Evolutionary conservation across 2,888 invertebrate species (phyloP), one percentile per base, ranked within the genome.

Genomic region (Sphinx pinastri): DNA sequence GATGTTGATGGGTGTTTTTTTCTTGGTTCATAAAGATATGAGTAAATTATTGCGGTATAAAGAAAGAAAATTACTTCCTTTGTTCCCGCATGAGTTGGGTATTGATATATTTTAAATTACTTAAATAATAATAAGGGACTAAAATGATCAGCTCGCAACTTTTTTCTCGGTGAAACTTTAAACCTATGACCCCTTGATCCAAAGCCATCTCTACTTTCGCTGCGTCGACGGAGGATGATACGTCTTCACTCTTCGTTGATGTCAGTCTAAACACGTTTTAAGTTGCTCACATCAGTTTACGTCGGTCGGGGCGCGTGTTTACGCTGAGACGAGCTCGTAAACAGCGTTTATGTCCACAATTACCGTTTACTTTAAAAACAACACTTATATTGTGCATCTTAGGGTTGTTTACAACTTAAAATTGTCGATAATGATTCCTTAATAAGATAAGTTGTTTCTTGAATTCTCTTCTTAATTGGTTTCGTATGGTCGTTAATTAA

Each of bases 231-330:
- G 38, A 38, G 38, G 38, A 38, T 38, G 2, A 38, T 38, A 38
- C 58, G 25, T 38, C 14, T 14, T 31, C 12, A 38, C 8, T 25
- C 11, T 16, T 38, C 12, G 14, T 4, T 16, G 13, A 19, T 49
- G 19, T 49, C 63, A 7, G 19, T 13, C 19, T 49, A 19, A 63
- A 49, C 45, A 7, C 11, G 60, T 60, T 3, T 11, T 45, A 16
- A 16, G 49, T 19, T 16, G 16, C 16, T 16, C 2, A 55, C 54
- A 49, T 47, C 47, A 19, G 47, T 63, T 63, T 49, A 11, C 12
- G 63, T 13, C 63, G 19, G 47, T 60, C 14, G 16, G 63, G 49
- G 49, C 6, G 58, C 13, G 11, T 63, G 63, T 63, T 63, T 49
- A 49, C 47, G 49, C 19, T 0, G 19, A 47, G 49, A 49, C 49